phyloP scores from a whole-genome alignment of 2,888 invertebrate species.

The Acrobasis consociella region DNA sequence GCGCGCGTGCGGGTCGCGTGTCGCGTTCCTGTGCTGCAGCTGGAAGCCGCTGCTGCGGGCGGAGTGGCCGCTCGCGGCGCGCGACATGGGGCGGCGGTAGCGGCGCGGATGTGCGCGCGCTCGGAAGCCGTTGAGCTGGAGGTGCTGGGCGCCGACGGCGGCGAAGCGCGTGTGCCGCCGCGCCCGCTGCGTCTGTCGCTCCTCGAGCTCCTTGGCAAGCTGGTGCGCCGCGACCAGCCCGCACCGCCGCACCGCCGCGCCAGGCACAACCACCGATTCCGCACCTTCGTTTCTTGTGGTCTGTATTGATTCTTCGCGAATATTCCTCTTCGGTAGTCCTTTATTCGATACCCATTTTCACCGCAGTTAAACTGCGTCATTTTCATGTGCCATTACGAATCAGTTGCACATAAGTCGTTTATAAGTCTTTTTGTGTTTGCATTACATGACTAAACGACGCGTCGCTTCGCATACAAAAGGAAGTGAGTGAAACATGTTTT shows the following conservation, averaged over 20 bases:
- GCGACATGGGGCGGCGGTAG: slow-evolving; percentile 88
- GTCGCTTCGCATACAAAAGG: slow-evolving; percentile 9
- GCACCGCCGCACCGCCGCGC: slow-evolving; percentile 67
- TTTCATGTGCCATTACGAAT: slow-evolving; percentile 32
- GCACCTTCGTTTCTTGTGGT: slow-evolving; percentile 79
- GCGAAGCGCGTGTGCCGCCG: slow-evolving; percentile 87
- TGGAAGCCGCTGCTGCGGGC: slow-evolving; percentile 51
- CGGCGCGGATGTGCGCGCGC: slow-evolving; percentile 90
- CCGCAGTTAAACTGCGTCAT: slow-evolving; percentile 33
- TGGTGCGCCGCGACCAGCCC: slow-evolving; percentile 80
- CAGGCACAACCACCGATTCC: slow-evolving; percentile 82
- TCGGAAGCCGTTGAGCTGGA: slow-evolving; percentile 90
- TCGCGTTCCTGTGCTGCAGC: slow-evolving; percentile 50
- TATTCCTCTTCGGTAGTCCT: slow-evolving; percentile 29
- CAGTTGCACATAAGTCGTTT: slow-evolving; percentile 8
- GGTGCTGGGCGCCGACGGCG: slow-evolving; percentile 91
- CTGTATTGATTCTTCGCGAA: slow-evolving; percentile 48
- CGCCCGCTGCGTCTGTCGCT: slow-evolving; percentile 87
- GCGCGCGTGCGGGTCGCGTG: slow-evolving; percentile 56
- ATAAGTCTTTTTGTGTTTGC: not conserved
- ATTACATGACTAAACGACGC: not conserved
- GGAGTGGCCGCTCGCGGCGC: slow-evolving; percentile 67
- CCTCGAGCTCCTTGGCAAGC: slow-evolving; percentile 84
- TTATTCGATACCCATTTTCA: slow-evolving; percentile 35
- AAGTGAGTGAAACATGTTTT: slow-evolving; percentile 22